These are phyloP conservation scores for Platysternon megacephalum DNA, from an alignment of 2,113 vertebrate genomes.

Conservation along the genomic window DNA sequence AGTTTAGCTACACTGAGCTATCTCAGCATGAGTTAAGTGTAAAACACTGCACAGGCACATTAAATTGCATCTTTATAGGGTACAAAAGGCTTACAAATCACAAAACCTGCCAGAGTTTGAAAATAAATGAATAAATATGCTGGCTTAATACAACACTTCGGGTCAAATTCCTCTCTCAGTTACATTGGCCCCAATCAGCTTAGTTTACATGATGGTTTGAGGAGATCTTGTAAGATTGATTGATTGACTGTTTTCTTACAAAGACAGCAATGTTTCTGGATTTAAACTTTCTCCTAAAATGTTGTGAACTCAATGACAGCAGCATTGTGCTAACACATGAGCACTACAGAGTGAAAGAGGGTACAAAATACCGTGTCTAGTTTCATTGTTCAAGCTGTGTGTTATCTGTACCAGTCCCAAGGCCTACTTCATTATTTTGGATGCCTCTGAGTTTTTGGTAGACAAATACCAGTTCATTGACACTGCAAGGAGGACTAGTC, in stretches of 20 bases:
- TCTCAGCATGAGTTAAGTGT: neutral
- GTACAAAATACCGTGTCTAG: neutral
- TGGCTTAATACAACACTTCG: neutral
- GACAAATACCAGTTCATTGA: neutral
- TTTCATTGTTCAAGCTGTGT: neutral
- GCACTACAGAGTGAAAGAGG: neutral
- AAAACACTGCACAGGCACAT: neutral
- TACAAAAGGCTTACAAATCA: slow-evolving; percentile 22
- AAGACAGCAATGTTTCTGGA: neutral
- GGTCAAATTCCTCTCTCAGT: neutral
- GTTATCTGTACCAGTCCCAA: neutral
- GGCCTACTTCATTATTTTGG: neutral
- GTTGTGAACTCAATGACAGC: neutral
- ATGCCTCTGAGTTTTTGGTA: neutral
- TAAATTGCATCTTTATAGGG: neutral
- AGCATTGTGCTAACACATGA: neutral
- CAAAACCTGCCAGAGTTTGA: neutral
- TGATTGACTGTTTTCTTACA: neutral
- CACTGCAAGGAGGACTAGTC: neutral
- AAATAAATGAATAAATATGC: neutral
- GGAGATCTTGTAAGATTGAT: neutral
- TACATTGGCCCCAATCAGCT: neutral
- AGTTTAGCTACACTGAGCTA: neutral
- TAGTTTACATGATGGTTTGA: neutral
- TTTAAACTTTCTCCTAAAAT: neutral